phyloP scores from a whole-genome alignment of 2,797 vertebrate species.

The Salmo trutta region DNA sequence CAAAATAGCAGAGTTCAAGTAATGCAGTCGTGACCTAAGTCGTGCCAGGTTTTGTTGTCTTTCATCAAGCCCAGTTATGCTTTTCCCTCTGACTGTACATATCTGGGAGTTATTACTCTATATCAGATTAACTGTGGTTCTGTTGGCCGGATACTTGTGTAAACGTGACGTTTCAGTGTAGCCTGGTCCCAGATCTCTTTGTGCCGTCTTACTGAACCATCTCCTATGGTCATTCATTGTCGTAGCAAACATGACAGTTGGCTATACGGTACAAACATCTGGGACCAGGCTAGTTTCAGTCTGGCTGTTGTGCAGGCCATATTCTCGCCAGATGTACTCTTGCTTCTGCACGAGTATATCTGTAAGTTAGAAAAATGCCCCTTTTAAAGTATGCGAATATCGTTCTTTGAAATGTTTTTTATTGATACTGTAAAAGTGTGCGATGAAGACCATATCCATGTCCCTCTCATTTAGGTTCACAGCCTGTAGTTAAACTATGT shows the following conservation, averaged over 20 bases:
- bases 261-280: not conserved
- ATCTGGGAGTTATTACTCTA: slow-evolving; percentile 10
- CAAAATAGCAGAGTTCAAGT: not conserved
- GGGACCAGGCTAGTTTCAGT: slow-evolving; percentile 7
- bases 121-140: slow-evolving; percentile 30
- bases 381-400: slow-evolving; percentile 16
- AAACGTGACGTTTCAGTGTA: slow-evolving; percentile 35
- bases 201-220: not conserved
- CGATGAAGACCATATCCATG: slow-evolving; percentile 9
- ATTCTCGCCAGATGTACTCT: slow-evolving; percentile 19
- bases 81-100: slow-evolving; percentile 11
- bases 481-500: slow-evolving; percentile 14
- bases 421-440: slow-evolving; percentile 6
- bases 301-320: slow-evolving; percentile 55
- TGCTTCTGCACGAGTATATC: slow-evolving; percentile 17
- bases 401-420: slow-evolving; percentile 21
- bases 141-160: slow-evolving; percentile 36
- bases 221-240: not conserved
- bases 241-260: not conserved
- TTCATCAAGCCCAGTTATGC: not conserved
- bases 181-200: slow-evolving; percentile 17
- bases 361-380: slow-evolving; percentile 9
- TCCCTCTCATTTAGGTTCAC: slow-evolving; percentile 30
- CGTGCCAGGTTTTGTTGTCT: not conserved
- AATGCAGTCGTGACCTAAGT: not conserved